Percentiles rank a stretch among this genome's conserved stretches.
Conservation (phyloP, 2,113 vertebrate species). For the Platichthys flesus region DNA sequence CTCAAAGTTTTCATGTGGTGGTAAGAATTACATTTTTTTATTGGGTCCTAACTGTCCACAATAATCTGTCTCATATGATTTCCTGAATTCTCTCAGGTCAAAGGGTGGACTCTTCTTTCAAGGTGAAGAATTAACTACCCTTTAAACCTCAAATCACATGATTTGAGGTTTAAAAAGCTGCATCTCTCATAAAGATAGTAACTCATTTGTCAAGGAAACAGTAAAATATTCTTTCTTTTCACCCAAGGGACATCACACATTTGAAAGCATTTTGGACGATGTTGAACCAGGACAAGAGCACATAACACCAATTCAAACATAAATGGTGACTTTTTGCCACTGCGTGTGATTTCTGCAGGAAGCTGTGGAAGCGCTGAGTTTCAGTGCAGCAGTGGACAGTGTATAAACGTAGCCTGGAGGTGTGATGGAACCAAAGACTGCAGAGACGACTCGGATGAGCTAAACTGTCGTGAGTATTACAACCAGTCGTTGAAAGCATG, state of each 20-base stretch:
- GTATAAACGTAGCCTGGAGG: conserved; percentile 71
- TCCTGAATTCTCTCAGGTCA: conserved; percentile 29
- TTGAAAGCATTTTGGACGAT: not conserved
- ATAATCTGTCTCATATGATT: conserved; percentile 21
- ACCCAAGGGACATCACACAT: not conserved
- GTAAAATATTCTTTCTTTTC: conserved; percentile 22
- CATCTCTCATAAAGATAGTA: conserved; percentile 65
- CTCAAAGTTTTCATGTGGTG: not conserved
- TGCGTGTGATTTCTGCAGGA: conserved; percentile 49
- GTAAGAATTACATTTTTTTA: not conserved
- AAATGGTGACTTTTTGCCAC: not conserved
- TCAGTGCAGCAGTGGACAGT: conserved; percentile 76
- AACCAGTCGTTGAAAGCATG: not conserved
- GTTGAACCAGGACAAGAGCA: not conserved
- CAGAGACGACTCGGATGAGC: conserved; percentile 78
- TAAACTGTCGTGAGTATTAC: conserved; percentile 76
- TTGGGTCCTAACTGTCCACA: not conserved
- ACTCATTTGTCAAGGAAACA: conserved; percentile 65
- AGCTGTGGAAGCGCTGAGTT: conserved; percentile 71
- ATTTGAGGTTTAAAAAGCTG: conserved; percentile 40
- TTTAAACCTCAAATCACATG: conserved; percentile 70
- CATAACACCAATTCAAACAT: not conserved
- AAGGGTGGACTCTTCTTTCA: conserved; percentile 3
- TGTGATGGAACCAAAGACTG: conserved; percentile 81
- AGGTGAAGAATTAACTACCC: conserved; percentile 50